Evolutionary conservation across 2,113 vertebrate species (phyloP).

Genomic region (Cyprinus carpio): DNA sequence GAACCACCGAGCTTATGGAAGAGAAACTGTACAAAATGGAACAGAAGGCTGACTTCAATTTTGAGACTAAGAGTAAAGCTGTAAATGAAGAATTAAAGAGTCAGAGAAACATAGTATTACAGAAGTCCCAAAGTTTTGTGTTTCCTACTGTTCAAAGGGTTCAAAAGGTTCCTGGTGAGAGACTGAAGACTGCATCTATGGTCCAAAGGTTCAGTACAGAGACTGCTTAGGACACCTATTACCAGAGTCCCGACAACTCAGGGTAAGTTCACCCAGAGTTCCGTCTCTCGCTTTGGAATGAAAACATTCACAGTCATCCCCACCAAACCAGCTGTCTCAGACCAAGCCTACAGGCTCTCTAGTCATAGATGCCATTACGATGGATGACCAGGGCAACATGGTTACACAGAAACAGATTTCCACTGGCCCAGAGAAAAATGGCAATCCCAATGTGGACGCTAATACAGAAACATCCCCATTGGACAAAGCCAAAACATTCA

Average conservation of each 20-base stretch:
- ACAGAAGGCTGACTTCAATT: not conserved
- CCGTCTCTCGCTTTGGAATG: conserved; percentile 81
- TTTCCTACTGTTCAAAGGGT: not conserved
- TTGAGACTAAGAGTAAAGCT: conserved; percentile 29
- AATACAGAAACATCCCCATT: conserved; percentile 66
- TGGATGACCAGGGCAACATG: conserved; percentile 92
- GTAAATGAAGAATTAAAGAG: conserved; percentile 1
- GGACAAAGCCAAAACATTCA: conserved; percentile 84
- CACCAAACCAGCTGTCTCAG: conserved; percentile 76
- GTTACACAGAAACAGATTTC: conserved; percentile 62
- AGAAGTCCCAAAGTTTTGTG: conserved; percentile 6
- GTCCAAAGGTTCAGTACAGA: conserved; percentile 8
- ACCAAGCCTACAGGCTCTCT: conserved; percentile 68
- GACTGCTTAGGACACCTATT: conserved; percentile 43
- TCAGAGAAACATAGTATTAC: conserved; percentile 1
- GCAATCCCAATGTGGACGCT: not conserved
- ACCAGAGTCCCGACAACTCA: conserved; percentile 64
- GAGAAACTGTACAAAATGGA: not conserved
- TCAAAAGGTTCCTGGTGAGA: conserved; percentile 18
- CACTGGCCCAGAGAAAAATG: not conserved
- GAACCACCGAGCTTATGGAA: conserved; percentile 35
- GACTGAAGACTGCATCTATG: not conserved
- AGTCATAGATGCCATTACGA: conserved; percentile 84
- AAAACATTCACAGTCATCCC: conserved; percentile 93
- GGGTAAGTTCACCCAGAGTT: conserved; percentile 68